Conservation (phyloP, 1,140 invertebrate genomes). For the Trichomalopsis sarcophagae region DNA sequence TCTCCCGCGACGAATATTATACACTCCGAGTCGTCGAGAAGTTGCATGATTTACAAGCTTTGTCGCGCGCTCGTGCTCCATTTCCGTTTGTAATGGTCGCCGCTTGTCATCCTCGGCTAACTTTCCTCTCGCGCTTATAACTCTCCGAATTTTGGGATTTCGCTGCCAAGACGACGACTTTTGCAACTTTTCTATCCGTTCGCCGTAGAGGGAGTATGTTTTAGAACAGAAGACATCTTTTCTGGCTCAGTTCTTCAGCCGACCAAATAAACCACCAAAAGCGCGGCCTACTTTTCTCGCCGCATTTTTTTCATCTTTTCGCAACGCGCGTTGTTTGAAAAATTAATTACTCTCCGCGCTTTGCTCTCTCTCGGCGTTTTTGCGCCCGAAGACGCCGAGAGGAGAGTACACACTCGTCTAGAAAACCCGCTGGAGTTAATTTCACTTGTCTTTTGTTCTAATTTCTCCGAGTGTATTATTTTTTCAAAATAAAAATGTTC, state of each 20-base stretch:
- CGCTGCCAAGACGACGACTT: neutral
- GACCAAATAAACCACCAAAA: neutral
- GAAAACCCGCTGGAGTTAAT: neutral
- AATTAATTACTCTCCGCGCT: conserved; percentile 10
- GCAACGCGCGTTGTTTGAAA: neutral
- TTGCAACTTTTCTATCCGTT: no score
- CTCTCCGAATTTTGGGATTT: neutral
- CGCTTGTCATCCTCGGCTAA: neutral
- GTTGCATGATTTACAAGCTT: neutral
- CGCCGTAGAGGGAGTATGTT: no score
- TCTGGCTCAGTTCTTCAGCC: no score
- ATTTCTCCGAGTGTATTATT: neutral
- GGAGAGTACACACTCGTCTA: neutral
- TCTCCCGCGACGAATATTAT: neutral
- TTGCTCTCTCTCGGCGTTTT: neutral
- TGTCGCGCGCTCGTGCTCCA: neutral
- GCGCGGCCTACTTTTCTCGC: neutral
- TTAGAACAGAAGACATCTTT: no score
- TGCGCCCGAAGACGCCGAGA: neutral
- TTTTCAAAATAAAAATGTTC: neutral
- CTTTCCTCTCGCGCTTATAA: neutral
- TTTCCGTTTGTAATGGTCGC: neutral
- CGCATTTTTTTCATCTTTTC: neutral
- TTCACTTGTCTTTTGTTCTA: neutral
- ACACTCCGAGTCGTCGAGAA: neutral